Evolutionary conservation across 1,140 invertebrate species (phyloP).

Genomic region (Charaxes varanes): DNA sequence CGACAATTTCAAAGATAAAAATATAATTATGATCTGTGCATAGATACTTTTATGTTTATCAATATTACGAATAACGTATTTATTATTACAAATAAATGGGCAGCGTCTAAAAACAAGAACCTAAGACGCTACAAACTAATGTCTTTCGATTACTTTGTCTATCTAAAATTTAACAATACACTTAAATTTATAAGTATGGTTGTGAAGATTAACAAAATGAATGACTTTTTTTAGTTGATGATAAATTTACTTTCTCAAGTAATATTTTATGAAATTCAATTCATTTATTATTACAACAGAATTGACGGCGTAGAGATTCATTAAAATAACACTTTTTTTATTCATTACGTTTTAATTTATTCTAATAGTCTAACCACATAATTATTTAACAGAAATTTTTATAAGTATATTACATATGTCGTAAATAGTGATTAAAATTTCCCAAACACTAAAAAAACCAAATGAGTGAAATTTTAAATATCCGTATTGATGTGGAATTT

Average conservation of each 20-base stretch:
- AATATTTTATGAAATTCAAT: conserved; percentile 31
- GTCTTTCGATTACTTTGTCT: background rate
- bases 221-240: conserved; percentile 8
- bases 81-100: too few relatives aligned
- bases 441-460: too few relatives aligned
- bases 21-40: too few relatives aligned
- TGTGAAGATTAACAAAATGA: conserved; percentile 13
- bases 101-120: too few relatives aligned
- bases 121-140: too few relatives aligned
- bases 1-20: too few relatives aligned
- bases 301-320: conserved; percentile 69
- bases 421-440: background rate
- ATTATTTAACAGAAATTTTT: conserved; percentile 20
- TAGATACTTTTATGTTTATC: too few relatives aligned
- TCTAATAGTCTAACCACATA: conserved; percentile 39
- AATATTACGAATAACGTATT: too few relatives aligned
- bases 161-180: conserved; percentile 8
- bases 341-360: conserved; percentile 49
- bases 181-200: conserved; percentile 1
- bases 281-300: conserved; percentile 61
- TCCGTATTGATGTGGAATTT: too few relatives aligned
- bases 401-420: conserved; percentile 11
- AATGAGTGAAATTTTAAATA: too few relatives aligned
- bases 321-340: conserved; percentile 59
- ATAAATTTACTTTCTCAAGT: conserved; percentile 40